phyloP scores from a whole-genome alignment of 2,888 invertebrate species.

The Drosophila pseudotalamancana region DNA sequence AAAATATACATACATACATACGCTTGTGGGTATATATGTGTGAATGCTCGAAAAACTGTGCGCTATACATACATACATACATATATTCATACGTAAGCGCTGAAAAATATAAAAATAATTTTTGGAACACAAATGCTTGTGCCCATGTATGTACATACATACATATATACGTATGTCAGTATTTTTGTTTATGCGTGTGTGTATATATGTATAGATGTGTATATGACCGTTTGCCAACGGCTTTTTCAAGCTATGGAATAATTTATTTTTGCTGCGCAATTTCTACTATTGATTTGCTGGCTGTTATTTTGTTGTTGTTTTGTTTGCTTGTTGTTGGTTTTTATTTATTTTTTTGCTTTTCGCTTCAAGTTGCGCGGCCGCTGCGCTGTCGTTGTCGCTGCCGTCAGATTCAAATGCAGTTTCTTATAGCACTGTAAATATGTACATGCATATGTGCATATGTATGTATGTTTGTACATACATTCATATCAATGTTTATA shows the following conservation, averaged over 20 bases:
- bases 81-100: slow-evolving; percentile 51
- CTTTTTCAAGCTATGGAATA: slow-evolving; percentile 66
- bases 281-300: slow-evolving; percentile 66
- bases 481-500: too few species aligned
- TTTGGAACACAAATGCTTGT: slow-evolving; percentile 27
- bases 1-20: not conserved
- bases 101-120: slow-evolving; percentile 63
- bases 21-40: slow-evolving; percentile 17
- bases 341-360: slow-evolving; percentile 20
- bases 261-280: slow-evolving; percentile 72
- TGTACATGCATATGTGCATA: not conserved
- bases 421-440: not conserved
- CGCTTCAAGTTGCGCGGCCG: slow-evolving; percentile 5
- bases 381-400: slow-evolving; percentile 23
- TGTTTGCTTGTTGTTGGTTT: slow-evolving; percentile 41
- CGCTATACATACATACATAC: not conserved
- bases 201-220: slow-evolving; percentile 8
- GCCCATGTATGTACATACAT: slow-evolving; percentile 16
- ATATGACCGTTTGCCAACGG: slow-evolving; percentile 43
- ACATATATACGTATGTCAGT: slow-evolving; percentile 8
- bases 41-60: slow-evolving; percentile 21
- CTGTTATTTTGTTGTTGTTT: slow-evolving; percentile 18
- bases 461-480: not conserved
- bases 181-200: slow-evolving; percentile 1
- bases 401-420: slow-evolving; percentile 22